phyloP scores from a whole-genome alignment of 2,797 vertebrate species.

The Sphenopsis melanotis region DNA sequence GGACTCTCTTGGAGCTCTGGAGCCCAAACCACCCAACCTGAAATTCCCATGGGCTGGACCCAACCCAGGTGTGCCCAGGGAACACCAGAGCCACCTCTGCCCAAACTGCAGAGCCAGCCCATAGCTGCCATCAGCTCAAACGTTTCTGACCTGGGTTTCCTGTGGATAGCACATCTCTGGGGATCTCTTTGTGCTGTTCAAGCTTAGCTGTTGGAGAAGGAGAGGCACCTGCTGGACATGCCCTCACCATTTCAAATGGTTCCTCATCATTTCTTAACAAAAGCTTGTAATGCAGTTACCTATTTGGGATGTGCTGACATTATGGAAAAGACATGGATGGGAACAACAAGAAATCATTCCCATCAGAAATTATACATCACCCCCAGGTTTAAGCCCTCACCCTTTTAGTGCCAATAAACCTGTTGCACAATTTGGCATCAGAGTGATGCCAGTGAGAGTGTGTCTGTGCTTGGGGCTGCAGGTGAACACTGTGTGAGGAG shows the following conservation, averaged over 20 bases:
- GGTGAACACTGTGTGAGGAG: not conserved
- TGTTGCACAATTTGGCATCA: not conserved
- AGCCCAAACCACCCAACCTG: fast-evolving
- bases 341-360: not conserved
- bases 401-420: not conserved
- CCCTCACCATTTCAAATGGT: not conserved
- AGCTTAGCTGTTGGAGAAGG: not conserved
- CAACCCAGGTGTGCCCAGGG: not conserved
- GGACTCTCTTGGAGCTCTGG: not conserved
- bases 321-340: not conserved
- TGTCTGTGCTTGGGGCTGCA: not conserved
- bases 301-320: not conserved
- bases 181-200: not conserved
- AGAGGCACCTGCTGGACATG: not conserved
- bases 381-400: not conserved
- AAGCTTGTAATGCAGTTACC: not conserved
- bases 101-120: not conserved
- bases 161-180: not conserved
- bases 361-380: not conserved
- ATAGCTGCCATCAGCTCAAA: not conserved
- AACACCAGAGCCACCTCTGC: not conserved
- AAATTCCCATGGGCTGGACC: not conserved
- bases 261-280: not conserved
- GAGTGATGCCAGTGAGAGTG: fast-evolving
- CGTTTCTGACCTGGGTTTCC: not conserved